Percentiles rank a stretch among this genome's conserved stretches.
phyloP scores from a whole-genome alignment of 2,888 invertebrate genomes.

The Leptopilina myrica region DNA sequence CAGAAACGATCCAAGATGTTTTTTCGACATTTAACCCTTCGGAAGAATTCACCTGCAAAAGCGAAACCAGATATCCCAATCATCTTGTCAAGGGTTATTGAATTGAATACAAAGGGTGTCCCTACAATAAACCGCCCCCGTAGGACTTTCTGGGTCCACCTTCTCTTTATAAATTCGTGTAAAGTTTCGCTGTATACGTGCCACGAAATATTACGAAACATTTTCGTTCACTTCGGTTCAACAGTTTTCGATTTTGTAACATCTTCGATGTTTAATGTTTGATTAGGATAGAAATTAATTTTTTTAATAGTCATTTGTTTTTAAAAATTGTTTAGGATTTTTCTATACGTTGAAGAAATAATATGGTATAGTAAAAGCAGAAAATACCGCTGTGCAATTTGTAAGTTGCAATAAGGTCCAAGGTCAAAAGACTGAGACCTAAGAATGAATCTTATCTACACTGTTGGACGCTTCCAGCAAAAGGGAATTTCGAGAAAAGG shows the following conservation, averaged over 20 bases:
- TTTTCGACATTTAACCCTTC: conserved; percentile 65
- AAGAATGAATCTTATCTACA: conserved; percentile 54
- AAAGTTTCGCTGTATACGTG: conserved; percentile 36
- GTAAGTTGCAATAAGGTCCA: conserved; percentile 45
- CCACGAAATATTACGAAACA: background rate
- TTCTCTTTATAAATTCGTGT: conserved; percentile 17
- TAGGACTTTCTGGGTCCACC: conserved; percentile 65
- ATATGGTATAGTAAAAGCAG: too few relatives aligned
- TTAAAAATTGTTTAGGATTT: too few relatives aligned
- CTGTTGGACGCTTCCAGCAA: conserved; percentile 44
- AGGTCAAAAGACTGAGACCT: conserved; percentile 53
- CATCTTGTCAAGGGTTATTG: conserved; percentile 73
- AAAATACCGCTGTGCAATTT: background rate
- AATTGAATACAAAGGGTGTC: conserved; percentile 70
- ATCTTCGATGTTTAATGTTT: too few relatives aligned
- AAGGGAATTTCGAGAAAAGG: conserved; percentile 35
- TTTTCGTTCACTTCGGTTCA: too few relatives aligned
- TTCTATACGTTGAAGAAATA: too few relatives aligned
- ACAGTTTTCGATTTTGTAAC: too few relatives aligned
- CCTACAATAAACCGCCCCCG: conserved; percentile 75
- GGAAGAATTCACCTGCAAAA: conserved; percentile 68
- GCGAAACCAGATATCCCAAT: conserved; percentile 71
- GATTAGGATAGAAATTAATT: too few relatives aligned
- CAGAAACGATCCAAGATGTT: conserved; percentile 48
- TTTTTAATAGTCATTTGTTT: too few relatives aligned